Conservation (phyloP, 2,888 invertebrate genomes). For the Xanthia icteritia region DNA sequence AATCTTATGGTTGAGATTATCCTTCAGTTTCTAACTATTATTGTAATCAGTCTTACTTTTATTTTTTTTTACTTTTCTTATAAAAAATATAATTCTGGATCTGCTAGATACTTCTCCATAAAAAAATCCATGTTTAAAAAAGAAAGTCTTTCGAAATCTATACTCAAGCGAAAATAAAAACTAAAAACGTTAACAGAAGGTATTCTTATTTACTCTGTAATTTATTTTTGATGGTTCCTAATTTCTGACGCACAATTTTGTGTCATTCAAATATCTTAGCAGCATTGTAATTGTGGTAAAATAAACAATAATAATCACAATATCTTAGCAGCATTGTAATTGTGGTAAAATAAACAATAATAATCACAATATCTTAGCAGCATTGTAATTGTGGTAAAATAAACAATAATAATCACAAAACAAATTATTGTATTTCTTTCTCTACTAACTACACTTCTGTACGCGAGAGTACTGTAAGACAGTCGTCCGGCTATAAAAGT, state of each 20-base stretch:
- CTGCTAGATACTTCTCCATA: background rate
- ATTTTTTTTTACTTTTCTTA: background rate
- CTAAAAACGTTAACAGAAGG: no score
- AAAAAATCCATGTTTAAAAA: background rate
- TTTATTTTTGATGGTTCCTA: no score
- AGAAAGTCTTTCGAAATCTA: no score
- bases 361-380: background rate
- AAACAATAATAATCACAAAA: background rate
- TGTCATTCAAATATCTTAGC: background rate
- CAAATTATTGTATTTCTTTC: background rate
- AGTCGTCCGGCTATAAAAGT: conserved; percentile 73
- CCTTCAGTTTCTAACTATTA: background rate
- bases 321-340: background rate
- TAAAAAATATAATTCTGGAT: background rate
- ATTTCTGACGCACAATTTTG: background rate
- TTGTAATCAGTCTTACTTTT: background rate
- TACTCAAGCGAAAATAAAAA: no score
- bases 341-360: background rate
- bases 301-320: background rate
- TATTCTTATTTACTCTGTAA: no score
- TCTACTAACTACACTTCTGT: conserved; percentile 37
- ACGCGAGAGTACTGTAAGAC: conserved; percentile 64
- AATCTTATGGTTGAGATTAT: background rate
- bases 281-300: background rate
- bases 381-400: background rate